Base-by-base conservation (phyloP, 1,140 invertebrate species). In the Cydia amplana region DNA sequence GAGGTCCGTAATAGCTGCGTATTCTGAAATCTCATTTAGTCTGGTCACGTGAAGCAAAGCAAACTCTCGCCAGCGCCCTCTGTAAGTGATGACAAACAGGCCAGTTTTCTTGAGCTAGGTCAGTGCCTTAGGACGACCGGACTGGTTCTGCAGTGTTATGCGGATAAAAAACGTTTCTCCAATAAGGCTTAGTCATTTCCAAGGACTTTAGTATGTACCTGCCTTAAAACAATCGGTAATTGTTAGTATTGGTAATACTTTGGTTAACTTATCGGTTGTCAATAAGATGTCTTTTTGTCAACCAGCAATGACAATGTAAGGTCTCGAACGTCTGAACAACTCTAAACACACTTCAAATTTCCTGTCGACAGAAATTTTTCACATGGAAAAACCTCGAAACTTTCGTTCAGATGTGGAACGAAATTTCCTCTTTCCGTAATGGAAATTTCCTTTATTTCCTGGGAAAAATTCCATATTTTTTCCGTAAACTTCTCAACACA, bases 81-180 rank as follows among this genome's bases (percentile, higher is more conserved):
- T 23, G 55, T 7, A 51, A 51, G 16, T 9, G 49, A 51, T 51
- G 65, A 70, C 10, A 36, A 40, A 43, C 6, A 36, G 0, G 55
- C 55, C 20, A 23, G 65, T 70, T 70, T 70, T 18, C 65, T 70
- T 70, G 65, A 5, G 65, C 36, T 43, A 70, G 65, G 32, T 70
- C 65, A 70, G 65, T 70, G 65, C 65, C 32, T 60, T 10, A 60
- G 55, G 20, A 60, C 55, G 20, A 60, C 55, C 18, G 20, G n/a
- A 23, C 55, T 20, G 55, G 55, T 60, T 60, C 20, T 55, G 16
- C 18, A 10, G 6, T 20, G 5, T 60, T 20, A 60, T 60, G 51
- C 0, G 51, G 9, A n/a, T 60, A 60, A 60, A 60, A 60, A 60
- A 60, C 4, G 9, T 10, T 2, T 23, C 10, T 60, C 0, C 7